Conservation (phyloP, 2,113 vertebrate species). For the Bos indicus region DNA sequence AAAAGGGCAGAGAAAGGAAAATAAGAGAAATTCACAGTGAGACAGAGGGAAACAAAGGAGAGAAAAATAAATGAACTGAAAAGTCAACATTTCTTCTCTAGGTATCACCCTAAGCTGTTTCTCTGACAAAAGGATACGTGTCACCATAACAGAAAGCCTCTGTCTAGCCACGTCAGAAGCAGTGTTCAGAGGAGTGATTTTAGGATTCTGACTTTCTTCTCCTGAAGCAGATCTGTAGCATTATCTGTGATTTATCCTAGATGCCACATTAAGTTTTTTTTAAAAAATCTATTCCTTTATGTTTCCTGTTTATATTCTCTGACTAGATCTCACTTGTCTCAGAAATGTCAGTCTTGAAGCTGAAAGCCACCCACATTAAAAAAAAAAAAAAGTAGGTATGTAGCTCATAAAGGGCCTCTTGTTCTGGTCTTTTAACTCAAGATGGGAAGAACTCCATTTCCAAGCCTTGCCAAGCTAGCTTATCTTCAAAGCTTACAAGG, state of each 20-base stretch:
- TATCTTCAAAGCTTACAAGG: slow-evolving; percentile 4
- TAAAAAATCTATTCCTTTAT: not conserved
- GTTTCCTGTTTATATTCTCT: not conserved
- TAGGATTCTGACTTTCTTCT: not conserved
- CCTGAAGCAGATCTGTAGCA: not conserved
- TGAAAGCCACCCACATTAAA: not conserved
- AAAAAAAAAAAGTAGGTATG: not conserved
- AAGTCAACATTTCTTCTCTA: not conserved
- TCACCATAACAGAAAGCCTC: not conserved
- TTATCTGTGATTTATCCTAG: not conserved
- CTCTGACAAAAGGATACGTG: accelerated
- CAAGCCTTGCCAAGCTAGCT: not conserved
- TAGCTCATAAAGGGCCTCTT: not conserved
- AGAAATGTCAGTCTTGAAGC: not conserved
- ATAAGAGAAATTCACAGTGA: not conserved
- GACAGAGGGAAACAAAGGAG: not conserved
- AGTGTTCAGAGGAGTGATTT: not conserved
- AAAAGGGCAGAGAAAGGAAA: not conserved
- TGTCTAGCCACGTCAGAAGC: not conserved
- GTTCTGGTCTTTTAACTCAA: not conserved
- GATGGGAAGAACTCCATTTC: not conserved
- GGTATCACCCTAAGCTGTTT: not conserved
- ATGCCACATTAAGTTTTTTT: not conserved
- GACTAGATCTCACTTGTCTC: not conserved
- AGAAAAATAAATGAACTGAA: not conserved